Evolutionary conservation across 2,888 invertebrate genomes (phyloP).

Genomic region (Epiblema foenella): DNA sequence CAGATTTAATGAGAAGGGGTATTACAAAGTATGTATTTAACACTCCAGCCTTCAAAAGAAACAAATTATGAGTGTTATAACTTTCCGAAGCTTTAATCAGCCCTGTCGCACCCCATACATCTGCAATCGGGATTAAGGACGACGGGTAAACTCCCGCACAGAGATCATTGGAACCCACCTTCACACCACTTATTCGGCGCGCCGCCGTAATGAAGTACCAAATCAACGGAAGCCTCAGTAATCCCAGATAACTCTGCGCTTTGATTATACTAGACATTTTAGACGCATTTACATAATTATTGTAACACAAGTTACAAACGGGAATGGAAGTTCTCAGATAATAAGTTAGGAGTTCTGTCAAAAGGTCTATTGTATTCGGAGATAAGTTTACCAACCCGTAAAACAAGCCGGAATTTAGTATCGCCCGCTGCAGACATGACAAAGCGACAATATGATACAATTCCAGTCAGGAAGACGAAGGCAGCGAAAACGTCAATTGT

Average conservation of each 20-base stretch:
- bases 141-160: conserved; percentile 15
- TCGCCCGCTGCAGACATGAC: conserved; percentile 22
- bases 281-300: conserved; percentile 55
- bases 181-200: conserved; percentile 35
- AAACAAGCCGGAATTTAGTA: conserved; percentile 35
- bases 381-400: conserved; percentile 45
- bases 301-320: conserved; percentile 42
- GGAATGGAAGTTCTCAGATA: conserved; percentile 48
- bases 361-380: conserved; percentile 44
- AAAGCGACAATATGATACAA: conserved; percentile 33
- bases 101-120: conserved; percentile 18
- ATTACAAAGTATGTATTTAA: neutral
- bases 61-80: conserved; percentile 15
- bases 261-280: conserved; percentile 50
- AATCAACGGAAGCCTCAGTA: conserved; percentile 57
- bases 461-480: conserved; percentile 26
- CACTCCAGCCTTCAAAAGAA: neutral
- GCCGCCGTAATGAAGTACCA: conserved; percentile 54
- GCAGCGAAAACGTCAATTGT: conserved; percentile 41
- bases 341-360: conserved; percentile 45
- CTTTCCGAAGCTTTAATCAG: conserved; percentile 19
- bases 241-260: conserved; percentile 52
- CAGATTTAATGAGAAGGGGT: neutral
- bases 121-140: conserved; percentile 3
- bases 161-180: conserved; percentile 32